Evolutionary conservation across 2,888 invertebrate species (phyloP).

Genomic region (Lasioglossum pauxillum): DNA sequence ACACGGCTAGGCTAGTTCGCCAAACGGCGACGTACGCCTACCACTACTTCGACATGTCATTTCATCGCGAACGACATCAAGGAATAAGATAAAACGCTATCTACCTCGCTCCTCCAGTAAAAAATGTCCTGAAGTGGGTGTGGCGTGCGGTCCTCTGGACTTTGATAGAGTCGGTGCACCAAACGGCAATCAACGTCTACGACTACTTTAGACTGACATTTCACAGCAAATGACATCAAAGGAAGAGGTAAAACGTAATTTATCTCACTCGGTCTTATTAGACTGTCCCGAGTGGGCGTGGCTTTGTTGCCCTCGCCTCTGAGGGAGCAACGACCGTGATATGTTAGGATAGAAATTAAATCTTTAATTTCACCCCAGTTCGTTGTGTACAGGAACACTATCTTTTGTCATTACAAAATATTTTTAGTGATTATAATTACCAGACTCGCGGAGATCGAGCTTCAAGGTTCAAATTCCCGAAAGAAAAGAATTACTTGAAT

Average conservation of each 20-base stretch:
- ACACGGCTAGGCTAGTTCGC: not conserved
- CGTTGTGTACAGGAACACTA: too few relatives aligned
- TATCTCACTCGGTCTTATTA: not conserved
- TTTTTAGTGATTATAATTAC: too few relatives aligned
- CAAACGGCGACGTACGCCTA: not conserved
- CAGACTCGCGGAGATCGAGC: not conserved
- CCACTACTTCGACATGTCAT: not conserved
- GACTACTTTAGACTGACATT: not conserved
- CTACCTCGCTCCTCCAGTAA: not conserved
- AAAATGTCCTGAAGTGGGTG: too few relatives aligned
- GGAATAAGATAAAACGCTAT: not conserved
- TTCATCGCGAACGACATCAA: not conserved
- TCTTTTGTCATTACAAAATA: too few relatives aligned
- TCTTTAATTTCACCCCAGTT: too few relatives aligned
- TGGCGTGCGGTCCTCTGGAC: not conserved
- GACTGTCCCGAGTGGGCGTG: not conserved
- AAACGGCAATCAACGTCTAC: not conserved
- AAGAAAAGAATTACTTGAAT: not conserved
- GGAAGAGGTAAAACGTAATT: not conserved
- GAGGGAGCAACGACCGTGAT: not conserved
- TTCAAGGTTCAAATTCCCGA: not conserved
- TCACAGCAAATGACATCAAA: not conserved
- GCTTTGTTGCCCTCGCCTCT: not conserved
- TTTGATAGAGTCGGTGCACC: not conserved
- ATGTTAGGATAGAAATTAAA: too few relatives aligned